These are phyloP conservation scores for Drosophila persimilis DNA, from an alignment of 1,140 invertebrate genomes.

Conservation along the genomic window DNA sequence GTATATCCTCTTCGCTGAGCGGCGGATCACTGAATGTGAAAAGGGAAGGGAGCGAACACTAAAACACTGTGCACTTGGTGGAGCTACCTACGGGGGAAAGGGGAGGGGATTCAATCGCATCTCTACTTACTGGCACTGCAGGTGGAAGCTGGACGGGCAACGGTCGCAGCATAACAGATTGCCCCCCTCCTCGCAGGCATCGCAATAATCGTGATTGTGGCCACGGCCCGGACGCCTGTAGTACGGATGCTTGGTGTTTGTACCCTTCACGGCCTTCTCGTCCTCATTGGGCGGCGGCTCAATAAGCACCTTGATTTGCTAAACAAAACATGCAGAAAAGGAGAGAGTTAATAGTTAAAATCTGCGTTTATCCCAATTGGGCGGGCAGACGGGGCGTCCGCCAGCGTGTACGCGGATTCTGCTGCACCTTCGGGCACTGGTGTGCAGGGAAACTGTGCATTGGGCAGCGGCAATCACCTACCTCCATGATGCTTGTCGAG, in stretches of 20 bases:
- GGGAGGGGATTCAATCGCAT: neutral
- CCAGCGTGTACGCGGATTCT: neutral
- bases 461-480: constrained; percentile 28
- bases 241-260: constrained; percentile 90
- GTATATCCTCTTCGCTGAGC: constrained; percentile 93
- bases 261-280: constrained; percentile 84
- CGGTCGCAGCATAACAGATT: constrained; percentile 97
- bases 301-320: constrained; percentile 95
- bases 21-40: constrained; percentile 90
- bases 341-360: neutral
- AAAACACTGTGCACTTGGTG: too few relatives aligned
- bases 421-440: neutral
- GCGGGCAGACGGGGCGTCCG: neutral
- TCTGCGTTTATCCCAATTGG: constrained; percentile 5
- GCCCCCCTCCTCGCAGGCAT: constrained; percentile 95
- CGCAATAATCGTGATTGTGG: constrained; percentile 97
- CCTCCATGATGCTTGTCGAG: constrained; percentile 80
- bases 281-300: constrained; percentile 93
- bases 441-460: neutral
- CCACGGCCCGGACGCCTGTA: constrained; percentile 93
- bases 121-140: constrained; percentile 93
- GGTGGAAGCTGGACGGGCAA: constrained; percentile 97
- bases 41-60: neutral
- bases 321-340: neutral
- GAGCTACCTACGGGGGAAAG: neutral